Conservation (phyloP, 2,797 vertebrate genomes). For the Cynopterus sphinx region DNA sequence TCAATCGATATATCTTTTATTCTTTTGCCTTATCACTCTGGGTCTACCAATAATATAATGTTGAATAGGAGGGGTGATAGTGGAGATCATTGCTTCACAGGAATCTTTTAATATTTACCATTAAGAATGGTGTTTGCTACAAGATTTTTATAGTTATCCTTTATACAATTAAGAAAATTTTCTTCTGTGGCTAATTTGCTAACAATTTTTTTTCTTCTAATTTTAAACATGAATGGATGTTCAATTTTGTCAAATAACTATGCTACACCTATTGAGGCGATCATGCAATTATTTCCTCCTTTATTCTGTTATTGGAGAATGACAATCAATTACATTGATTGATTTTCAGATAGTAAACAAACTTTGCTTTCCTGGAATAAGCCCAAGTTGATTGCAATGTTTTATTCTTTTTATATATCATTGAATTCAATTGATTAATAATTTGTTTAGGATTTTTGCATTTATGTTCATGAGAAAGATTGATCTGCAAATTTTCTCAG, state of each 20-base stretch:
- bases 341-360: conserved; percentile 38
- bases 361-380: conserved; percentile 47
- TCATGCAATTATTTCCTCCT: not conserved
- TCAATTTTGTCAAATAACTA: conserved; percentile 40
- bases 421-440: conserved; percentile 9
- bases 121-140: not conserved
- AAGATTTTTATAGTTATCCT: not conserved
- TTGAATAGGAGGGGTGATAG: not conserved
- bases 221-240: not conserved
- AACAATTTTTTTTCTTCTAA: not conserved
- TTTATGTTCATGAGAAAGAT: not conserved
- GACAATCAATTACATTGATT: not conserved
- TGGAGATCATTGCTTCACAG: not conserved
- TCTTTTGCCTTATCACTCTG: not conserved
- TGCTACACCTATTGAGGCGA: conserved; percentile 24
- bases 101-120: not conserved
- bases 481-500: not conserved
- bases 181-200: not conserved
- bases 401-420: not conserved
- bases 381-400: not conserved
- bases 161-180: not conserved
- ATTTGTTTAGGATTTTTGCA: conserved; percentile 39
- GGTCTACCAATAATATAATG: not conserved
- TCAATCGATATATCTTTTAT: not conserved
- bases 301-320: conserved; percentile 40